These are phyloP conservation scores for Alligator sinensis DNA, from an alignment of 2,113 vertebrate species.

Conservation along the genomic window DNA sequence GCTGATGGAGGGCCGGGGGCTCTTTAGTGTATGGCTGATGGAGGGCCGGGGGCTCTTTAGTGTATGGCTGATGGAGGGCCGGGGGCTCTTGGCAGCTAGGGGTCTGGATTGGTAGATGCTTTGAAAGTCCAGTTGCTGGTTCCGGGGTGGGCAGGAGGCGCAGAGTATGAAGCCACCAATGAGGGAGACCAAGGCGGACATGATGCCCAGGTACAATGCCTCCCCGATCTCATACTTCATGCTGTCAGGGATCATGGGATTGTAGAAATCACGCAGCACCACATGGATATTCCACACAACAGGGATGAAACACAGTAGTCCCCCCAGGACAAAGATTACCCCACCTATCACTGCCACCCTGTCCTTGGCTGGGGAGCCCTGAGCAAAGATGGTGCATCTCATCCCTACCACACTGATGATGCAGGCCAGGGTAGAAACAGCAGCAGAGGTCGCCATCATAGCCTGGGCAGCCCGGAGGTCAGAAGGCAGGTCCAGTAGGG, in stretches of 20 bases:
- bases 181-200: slow-evolving; percentile 87
- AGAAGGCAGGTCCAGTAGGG: slow-evolving; percentile 87
- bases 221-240: slow-evolving; percentile 93
- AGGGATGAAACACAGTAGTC: slow-evolving; percentile 90
- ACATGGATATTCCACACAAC: slow-evolving; percentile 93
- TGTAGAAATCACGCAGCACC: slow-evolving; percentile 92
- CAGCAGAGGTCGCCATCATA: slow-evolving; percentile 92
- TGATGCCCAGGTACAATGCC: slow-evolving; percentile 91
- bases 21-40: no score
- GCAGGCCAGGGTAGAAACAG: slow-evolving; percentile 86
- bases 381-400: slow-evolving; percentile 93
- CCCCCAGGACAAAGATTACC: slow-evolving; percentile 82
- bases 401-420: slow-evolving; percentile 85
- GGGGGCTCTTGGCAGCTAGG: slow-evolving; percentile 62
- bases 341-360: slow-evolving; percentile 86
- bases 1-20: no score
- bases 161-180: slow-evolving; percentile 89
- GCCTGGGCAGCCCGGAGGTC: slow-evolving; percentile 92
- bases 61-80: slow-evolving; percentile 2
- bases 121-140: not conserved
- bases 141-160: slow-evolving; percentile 81
- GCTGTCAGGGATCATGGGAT: slow-evolving; percentile 83
- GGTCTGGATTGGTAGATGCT: slow-evolving; percentile 68
- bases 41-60: slow-evolving; percentile 45
- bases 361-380: slow-evolving; percentile 82